phyloP scores from a whole-genome alignment of 1,140 invertebrate genomes.

The Bombus confusus region DNA sequence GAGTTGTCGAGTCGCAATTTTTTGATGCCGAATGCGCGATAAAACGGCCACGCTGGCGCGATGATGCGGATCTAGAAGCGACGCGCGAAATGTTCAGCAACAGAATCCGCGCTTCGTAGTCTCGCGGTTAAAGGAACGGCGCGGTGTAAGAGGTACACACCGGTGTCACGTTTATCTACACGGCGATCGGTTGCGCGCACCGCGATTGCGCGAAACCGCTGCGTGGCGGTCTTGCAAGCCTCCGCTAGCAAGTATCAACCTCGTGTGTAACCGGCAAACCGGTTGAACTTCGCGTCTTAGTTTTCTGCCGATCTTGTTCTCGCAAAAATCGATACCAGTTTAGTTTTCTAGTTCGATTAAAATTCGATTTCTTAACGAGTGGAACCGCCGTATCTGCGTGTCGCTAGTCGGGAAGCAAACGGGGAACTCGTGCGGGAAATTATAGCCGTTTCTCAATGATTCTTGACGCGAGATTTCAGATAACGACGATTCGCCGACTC shows the following conservation, averaged over 20 bases:
- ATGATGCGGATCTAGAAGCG: constrained; percentile 65
- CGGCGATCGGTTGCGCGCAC: constrained; percentile 53
- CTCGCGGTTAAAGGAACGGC: constrained; percentile 53
- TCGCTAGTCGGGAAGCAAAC: background rate
- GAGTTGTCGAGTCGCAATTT: constrained; percentile 39
- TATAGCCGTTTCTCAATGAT: background rate
- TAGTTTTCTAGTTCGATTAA: constrained; percentile 4
- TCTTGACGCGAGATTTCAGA: background rate
- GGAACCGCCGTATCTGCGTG: background rate
- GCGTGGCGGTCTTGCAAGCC: constrained; percentile 46
- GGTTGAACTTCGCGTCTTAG: constrained; percentile 42
- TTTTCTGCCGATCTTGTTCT: constrained; percentile 40
- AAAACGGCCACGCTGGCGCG: constrained; percentile 47
- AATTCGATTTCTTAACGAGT: background rate
- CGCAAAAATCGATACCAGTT: constrained; percentile 34
- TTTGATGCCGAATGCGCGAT: constrained; percentile 59
- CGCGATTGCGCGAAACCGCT: constrained; percentile 62
- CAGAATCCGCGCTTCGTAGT: constrained; percentile 62
- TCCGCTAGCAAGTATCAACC: constrained; percentile 13
- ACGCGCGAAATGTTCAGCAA: constrained; percentile 61
- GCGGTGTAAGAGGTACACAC: constrained; percentile 38
- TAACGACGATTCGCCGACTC: constrained; percentile 2
- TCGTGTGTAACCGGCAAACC: constrained; percentile 55
- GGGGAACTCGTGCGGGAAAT: constrained; percentile 17
- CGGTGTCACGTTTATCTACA: constrained; percentile 63